phyloP scores from a whole-genome alignment of 2,888 invertebrate species.

The Chalcosyrphus nemorum region DNA sequence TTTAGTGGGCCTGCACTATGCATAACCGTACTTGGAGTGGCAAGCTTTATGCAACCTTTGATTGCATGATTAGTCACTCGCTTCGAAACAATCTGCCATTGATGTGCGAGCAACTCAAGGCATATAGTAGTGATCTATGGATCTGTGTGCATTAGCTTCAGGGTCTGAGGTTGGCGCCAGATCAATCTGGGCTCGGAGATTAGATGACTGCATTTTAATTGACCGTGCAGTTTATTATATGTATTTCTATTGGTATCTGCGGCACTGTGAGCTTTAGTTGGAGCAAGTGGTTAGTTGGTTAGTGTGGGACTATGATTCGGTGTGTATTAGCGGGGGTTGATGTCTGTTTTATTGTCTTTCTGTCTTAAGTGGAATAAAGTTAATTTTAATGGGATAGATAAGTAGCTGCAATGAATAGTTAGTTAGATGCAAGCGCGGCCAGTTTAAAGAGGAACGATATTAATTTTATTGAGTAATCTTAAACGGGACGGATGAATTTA shows the following conservation, averaged over 20 bases:
- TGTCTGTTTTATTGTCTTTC: slow-evolving; percentile 20
- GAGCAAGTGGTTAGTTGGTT: slow-evolving; percentile 51
- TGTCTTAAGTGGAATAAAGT: slow-evolving; percentile 22
- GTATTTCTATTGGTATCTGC: background rate
- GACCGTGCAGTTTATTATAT: slow-evolving; percentile 32
- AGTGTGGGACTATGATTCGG: slow-evolving; percentile 27
- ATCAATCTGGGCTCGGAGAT: slow-evolving; percentile 58
- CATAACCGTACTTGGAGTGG: background rate
- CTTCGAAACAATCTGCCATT: slow-evolving; percentile 24
- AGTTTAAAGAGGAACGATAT: background rate
- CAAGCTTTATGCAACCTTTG: slow-evolving; percentile 8
- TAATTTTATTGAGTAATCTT: slow-evolving; percentile 6
- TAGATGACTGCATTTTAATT: slow-evolving; percentile 69
- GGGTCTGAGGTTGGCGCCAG: slow-evolving; percentile 66
- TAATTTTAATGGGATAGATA: slow-evolving; percentile 17
- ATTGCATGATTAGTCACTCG: slow-evolving; percentile 43
- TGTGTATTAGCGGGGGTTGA: slow-evolving; percentile 10
- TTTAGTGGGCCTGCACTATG: slow-evolving; percentile 6
- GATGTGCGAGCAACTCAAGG: slow-evolving; percentile 4
- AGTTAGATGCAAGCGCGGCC: background rate
- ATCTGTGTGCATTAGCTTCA: slow-evolving; percentile 31
- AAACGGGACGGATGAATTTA: slow-evolving; percentile 4
- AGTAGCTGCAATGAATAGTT: slow-evolving; percentile 12
- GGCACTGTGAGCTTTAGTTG: slow-evolving; percentile 37
- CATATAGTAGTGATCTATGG: slow-evolving; percentile 38